phyloP scores from a whole-genome alignment of 2,888 invertebrate species.

The Polyommatus icarus region DNA sequence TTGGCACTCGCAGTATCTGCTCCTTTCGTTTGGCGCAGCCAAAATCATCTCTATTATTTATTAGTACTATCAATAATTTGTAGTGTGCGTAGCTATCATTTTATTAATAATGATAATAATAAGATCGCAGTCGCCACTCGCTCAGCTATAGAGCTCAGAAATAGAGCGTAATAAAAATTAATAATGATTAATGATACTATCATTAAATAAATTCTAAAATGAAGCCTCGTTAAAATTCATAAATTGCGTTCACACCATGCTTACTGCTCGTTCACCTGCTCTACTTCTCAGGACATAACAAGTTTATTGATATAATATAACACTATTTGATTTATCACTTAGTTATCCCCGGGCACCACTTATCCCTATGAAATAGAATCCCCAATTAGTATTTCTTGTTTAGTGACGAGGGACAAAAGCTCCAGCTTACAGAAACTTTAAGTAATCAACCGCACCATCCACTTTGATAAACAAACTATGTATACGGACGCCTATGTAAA shows the following conservation, averaged over 20 bases:
- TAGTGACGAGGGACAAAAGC: conserved; percentile 1
- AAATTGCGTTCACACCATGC: not conserved
- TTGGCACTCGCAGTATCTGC: conserved; percentile 23
- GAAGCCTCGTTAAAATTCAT: not conserved
- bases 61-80: conserved; percentile 2
- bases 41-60: conserved; percentile 26
- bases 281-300: not conserved
- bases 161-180: not conserved
- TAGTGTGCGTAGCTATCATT: conserved; percentile 13
- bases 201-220: not conserved
- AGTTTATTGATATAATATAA: not conserved
- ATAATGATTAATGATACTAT: not conserved
- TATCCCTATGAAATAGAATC: conserved; percentile 8
- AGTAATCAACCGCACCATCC: conserved; percentile 8
- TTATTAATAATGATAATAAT: not conserved
- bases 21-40: conserved; percentile 12
- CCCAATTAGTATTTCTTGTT: conserved; percentile 18
- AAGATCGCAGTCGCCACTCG: not conserved
- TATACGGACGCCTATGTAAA: not conserved
- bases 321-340: not conserved
- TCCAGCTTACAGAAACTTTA: not conserved
- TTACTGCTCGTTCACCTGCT: not conserved
- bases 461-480: conserved; percentile 3
- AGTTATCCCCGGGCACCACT: not conserved
- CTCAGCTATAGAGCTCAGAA: not conserved